Evolutionary conservation across 2,888 invertebrate genomes (phyloP).

Genomic region (Mythimna albipuncta): DNA sequence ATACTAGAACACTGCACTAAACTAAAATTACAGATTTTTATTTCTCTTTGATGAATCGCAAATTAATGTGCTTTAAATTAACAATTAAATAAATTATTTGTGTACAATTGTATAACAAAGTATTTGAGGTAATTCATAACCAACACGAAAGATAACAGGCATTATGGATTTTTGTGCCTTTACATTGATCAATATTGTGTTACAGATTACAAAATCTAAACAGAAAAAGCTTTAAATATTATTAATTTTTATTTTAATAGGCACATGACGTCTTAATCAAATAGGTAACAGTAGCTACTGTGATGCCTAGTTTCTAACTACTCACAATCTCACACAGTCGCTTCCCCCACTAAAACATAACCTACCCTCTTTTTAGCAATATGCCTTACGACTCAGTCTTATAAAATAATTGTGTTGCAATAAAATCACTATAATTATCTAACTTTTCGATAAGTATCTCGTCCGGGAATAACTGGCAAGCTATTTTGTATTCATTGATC

Average conservation of each 20-base stretch:
- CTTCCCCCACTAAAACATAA: constrained; percentile 71
- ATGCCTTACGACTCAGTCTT: constrained; percentile 83
- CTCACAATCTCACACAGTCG: constrained; percentile 69
- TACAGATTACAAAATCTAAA: constrained; percentile 23
- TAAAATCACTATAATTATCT: constrained; percentile 69
- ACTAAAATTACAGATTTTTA: constrained; percentile 59
- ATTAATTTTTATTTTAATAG: constrained; percentile 59
- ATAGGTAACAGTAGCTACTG: constrained; percentile 72
- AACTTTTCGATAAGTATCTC: constrained; percentile 49
- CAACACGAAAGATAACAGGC: constrained; percentile 38
- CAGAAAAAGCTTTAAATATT: constrained; percentile 31
- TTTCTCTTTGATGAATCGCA: constrained; percentile 48
- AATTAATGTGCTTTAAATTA: constrained; percentile 39
- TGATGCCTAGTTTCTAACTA: constrained; percentile 73
- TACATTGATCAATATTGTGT: constrained; percentile 26
- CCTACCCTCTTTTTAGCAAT: constrained; percentile 68
- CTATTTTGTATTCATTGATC: constrained; percentile 1
- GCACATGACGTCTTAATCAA: constrained; percentile 70
- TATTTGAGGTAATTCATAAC: constrained; percentile 58
- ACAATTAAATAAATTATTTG: constrained; percentile 53
- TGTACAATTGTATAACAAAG: constrained; percentile 57
- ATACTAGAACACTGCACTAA: constrained; percentile 61
- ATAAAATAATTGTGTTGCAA: constrained; percentile 73
- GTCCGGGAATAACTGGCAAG: constrained; percentile 37
- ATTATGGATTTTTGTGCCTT: constrained; percentile 19